These are phyloP conservation scores for Catagonus wagneri DNA, from an alignment of 2,113 vertebrate species.

Conservation along the genomic window DNA sequence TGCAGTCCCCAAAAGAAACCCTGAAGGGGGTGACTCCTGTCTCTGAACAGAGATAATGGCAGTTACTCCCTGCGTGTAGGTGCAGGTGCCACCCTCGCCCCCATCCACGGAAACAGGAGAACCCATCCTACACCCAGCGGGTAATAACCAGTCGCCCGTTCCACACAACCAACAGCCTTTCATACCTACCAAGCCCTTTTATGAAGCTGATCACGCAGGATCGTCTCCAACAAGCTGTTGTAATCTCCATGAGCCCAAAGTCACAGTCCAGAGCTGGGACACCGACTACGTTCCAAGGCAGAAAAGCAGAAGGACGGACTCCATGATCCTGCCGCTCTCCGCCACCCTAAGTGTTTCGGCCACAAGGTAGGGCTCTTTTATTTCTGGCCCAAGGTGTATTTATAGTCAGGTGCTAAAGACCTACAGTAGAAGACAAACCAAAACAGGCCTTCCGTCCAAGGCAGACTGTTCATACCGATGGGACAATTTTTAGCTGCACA, in stretches of 20 bases:
- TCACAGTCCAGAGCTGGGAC: conserved; percentile 71
- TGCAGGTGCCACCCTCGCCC: too few species aligned
- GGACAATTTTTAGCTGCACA: conserved; percentile 95
- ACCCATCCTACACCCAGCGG: not conserved
- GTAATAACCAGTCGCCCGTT: not conserved
- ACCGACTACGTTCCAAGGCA: conserved; percentile 80
- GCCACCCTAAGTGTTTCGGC: conserved; percentile 53
- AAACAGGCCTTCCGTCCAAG: conserved; percentile 87
- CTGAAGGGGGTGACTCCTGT: not conserved
- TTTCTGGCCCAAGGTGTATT: conserved; percentile 77
- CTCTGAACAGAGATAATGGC: not conserved
- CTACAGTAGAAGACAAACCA: conserved; percentile 80
- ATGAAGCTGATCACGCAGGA: conserved; percentile 96
- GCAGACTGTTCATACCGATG: conserved; percentile 90
- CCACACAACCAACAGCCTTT: conserved; percentile 41
- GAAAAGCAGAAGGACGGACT: conserved; percentile 63
- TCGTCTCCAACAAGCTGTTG: conserved; percentile 95
- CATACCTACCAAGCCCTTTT: conserved; percentile 96
- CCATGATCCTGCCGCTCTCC: conserved; percentile 79
- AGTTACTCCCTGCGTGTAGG: not conserved
- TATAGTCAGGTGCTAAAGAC: conserved; percentile 80
- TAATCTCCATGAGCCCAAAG: conserved; percentile 92
- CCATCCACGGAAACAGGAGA: not conserved
- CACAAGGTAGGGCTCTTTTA: conserved; percentile 66
- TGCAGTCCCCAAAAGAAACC: not conserved